Percentiles rank a stretch among this genome's conserved stretches.
These are phyloP conservation scores for Drosophila borborema DNA, from an alignment of 2,888 invertebrate species.

Conservation along the genomic window DNA sequence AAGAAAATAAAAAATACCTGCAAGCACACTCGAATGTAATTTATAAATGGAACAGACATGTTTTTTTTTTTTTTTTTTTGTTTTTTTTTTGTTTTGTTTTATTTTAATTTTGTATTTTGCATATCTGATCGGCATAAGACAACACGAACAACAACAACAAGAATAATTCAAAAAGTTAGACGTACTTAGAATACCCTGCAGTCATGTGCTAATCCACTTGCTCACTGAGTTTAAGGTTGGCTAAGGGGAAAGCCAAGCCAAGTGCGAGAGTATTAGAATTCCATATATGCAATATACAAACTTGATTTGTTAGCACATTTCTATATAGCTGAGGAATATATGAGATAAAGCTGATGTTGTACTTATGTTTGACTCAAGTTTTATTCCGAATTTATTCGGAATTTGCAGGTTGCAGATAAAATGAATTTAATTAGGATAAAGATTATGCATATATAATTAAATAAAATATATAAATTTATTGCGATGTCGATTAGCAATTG, in stretches of 20 bases:
- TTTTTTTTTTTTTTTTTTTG: slow-evolving; percentile 11
- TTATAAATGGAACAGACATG: slow-evolving; percentile 54
- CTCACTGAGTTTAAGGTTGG: neutral
- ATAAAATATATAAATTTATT: too few relatives aligned
- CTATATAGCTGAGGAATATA: too few relatives aligned
- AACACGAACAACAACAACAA: slow-evolving; percentile 18
- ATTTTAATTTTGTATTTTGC: neutral
- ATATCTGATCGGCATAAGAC: slow-evolving; percentile 31
- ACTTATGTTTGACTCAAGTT: too few relatives aligned
- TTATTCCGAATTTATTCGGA: too few relatives aligned
- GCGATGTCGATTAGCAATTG: too few relatives aligned
- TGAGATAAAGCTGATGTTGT: too few relatives aligned
- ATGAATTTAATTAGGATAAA: too few relatives aligned
- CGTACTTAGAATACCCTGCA: slow-evolving; percentile 9
- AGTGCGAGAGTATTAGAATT: neutral
- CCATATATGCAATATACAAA: too few relatives aligned
- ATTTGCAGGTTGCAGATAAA: too few relatives aligned
- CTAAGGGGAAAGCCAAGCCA: neutral
- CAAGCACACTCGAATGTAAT: slow-evolving; percentile 48
- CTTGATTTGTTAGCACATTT: too few relatives aligned
- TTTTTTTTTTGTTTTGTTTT: neutral
- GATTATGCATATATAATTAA: too few relatives aligned
- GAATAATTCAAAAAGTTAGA: neutral
- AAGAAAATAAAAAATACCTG: slow-evolving; percentile 14
- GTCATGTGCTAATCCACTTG: neutral